phyloP scores from a whole-genome alignment of 2,888 invertebrate species.

The Escarpia spicata region DNA sequence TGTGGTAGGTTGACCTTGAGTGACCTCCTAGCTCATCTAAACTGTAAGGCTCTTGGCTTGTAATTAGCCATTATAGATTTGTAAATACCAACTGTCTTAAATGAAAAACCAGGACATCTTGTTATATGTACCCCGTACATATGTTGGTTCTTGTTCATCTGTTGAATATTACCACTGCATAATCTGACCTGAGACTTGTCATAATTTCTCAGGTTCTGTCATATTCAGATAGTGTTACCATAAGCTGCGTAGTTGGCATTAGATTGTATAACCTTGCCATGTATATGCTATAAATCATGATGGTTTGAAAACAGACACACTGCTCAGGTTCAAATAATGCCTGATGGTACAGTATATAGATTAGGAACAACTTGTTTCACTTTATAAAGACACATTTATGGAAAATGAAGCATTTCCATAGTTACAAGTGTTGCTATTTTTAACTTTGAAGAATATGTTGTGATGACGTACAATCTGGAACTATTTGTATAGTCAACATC shows the following conservation, averaged over 20 bases:
- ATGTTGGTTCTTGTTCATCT: background rate
- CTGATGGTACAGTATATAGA: background rate
- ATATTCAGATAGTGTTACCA: background rate
- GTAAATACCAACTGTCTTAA: no score
- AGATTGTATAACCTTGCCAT: background rate
- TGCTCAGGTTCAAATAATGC: background rate
- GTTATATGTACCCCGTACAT: no score
- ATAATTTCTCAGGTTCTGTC: background rate
- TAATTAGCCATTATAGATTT: no score
- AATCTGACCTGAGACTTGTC: background rate
- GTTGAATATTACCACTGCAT: background rate
- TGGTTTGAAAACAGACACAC: background rate
- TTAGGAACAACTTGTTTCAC: background rate
- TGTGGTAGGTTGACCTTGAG: no score
- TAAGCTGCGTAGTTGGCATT: background rate
- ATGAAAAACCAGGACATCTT: no score
- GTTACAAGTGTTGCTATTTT: background rate
- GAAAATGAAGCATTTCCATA: background rate
- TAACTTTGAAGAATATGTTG: no score
- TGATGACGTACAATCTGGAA: no score
- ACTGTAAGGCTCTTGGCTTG: no score
- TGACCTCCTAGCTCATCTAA: no score
- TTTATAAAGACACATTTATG: background rate
- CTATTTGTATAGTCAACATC: no score
- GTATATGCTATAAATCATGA: no score